Base-by-base conservation (phyloP, 2,888 invertebrate species). In the Steinernema hermaphroditum region DNA sequence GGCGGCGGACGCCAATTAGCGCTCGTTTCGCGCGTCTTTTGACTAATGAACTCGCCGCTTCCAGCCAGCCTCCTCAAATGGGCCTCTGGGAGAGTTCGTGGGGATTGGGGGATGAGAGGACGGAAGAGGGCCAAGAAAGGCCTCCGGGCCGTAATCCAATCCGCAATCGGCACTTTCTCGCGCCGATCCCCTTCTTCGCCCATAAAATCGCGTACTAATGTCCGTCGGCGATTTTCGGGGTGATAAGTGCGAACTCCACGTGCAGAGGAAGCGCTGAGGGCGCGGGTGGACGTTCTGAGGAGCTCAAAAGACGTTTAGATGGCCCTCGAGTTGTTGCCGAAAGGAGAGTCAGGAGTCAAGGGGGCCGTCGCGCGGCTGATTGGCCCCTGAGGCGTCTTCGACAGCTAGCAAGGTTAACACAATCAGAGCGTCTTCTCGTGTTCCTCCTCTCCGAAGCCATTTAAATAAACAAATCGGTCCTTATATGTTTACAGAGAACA, bases 11-110 rank as follows among this genome's bases (percentile, higher is more conserved):
- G 54, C 54, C 54, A 54, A 54, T 54, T 54, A 54, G 54, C 54
- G 54, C 54, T 27, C 54, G 24, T 54, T 54, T 54, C 54, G 54
- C 22, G 54, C 54, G 27, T 54, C 54, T 54, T 37, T 54, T 54
- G 54, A 54, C 54, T 54, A 54, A 54, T 54, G 54, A 54, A 54
- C 54, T 54, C 24, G 54, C 54, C 54, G 54, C 54, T 54, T 54
- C 27, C 54, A 54, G 54, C 54, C 54, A 24, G 14, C 12, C 43
- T 37, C 37, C 37, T 37, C 37, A 4, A 37, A 12, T 12, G 37
- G 46, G 16, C 46, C 46, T 12, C 6, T 46, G 46, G 6, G 6
- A 54, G 54, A 27, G 54, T 27, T 46, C 19, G 54, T 22, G 27
- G 24, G 54, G 54, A 54, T 54, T 54, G 27, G 24, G 27, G 6